phyloP scores from a whole-genome alignment of 2,888 invertebrate genomes.

The Hydrotaea cyrtoneurina region DNA sequence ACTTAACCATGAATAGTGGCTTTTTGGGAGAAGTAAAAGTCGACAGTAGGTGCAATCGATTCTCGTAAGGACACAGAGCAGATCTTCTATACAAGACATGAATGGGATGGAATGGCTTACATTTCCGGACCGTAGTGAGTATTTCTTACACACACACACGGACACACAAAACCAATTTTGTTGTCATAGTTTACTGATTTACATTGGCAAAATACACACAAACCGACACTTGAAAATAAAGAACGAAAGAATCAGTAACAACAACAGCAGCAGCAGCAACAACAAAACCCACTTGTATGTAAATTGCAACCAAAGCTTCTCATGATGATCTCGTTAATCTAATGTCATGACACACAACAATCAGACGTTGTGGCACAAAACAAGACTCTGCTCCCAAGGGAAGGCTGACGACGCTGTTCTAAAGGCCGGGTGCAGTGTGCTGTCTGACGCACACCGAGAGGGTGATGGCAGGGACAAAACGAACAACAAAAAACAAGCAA shows the following conservation, averaged over 20 bases:
- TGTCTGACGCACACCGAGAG: background rate
- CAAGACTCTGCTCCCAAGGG: background rate
- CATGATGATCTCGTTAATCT: slow-evolving; percentile 44
- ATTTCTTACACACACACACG: slow-evolving; percentile 1
- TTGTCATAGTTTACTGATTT: slow-evolving; percentile 58
- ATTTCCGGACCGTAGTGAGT: background rate
- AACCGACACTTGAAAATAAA: background rate
- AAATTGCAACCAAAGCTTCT: slow-evolving; percentile 27
- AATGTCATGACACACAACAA: slow-evolving; percentile 16
- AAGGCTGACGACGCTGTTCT: background rate
- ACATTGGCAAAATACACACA: slow-evolving; percentile 57
- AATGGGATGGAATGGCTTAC: background rate
- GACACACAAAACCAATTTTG: slow-evolving; percentile 33
- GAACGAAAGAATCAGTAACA: slow-evolving; percentile 12
- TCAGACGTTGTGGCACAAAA: slow-evolving; percentile 15
- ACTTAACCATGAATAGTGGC: slow-evolving; percentile 53
- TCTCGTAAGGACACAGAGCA: background rate
- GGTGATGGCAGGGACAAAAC: background rate
- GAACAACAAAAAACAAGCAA: slow-evolving; percentile 55
- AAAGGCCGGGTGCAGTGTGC: background rate
- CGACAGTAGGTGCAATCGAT: slow-evolving; percentile 12
- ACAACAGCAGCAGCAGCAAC: background rate
- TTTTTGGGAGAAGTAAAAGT: slow-evolving; percentile 29
- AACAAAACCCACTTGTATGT: slow-evolving; percentile 30
- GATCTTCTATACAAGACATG: background rate